Base-by-base conservation (phyloP, 2,113 vertebrate species). In the Corythornis madagascariensis region DNA sequence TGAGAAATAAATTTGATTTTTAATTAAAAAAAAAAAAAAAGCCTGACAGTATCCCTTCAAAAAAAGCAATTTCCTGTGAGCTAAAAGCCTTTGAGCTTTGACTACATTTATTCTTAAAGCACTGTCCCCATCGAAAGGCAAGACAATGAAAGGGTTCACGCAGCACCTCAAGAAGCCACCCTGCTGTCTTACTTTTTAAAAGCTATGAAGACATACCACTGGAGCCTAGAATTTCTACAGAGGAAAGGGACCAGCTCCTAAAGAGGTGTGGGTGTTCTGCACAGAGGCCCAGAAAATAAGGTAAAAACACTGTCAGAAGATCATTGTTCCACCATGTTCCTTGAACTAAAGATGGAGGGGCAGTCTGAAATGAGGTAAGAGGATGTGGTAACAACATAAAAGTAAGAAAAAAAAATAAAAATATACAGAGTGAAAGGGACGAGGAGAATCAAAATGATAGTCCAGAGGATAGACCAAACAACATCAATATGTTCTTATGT, bases 111-210 rank as follows among this genome's bases (percentile, higher is more conserved):
- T 50, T 90, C 43, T 67, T 72, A 83, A 79, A 79, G 29, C 16
- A 29, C 33, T 43, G 14, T 64, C 35, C 53, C 31, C 33, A 25
- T 55, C n/a, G 93, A 71, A 93, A 94, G 45, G 75, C 47, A 96
- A 94, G 91, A 96, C 94, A 97, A 97, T 65, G 97, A 98, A 98
- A 98, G 96, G 97, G 96, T 98, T 97, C 96, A 94, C 87, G 64
- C 97, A 94, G 67, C 66, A 91, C 78, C 86, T 97, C 94, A 92
- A 73, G 96, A 97, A 97, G 96, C 86, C 96, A 96, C 83, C 92
- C 94, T 97, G 82, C 90, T 91, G 83, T 96, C 93, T 96, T 92
- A 95, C 29, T 83, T 95, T 38, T 95, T 83, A 95, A 96, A 96
- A 97, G 93, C 97, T 97, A 89, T 77, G 86, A 56, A 96, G 89